Base-by-base conservation (phyloP, 2,113 vertebrate species). In the Colinus virginianus region DNA sequence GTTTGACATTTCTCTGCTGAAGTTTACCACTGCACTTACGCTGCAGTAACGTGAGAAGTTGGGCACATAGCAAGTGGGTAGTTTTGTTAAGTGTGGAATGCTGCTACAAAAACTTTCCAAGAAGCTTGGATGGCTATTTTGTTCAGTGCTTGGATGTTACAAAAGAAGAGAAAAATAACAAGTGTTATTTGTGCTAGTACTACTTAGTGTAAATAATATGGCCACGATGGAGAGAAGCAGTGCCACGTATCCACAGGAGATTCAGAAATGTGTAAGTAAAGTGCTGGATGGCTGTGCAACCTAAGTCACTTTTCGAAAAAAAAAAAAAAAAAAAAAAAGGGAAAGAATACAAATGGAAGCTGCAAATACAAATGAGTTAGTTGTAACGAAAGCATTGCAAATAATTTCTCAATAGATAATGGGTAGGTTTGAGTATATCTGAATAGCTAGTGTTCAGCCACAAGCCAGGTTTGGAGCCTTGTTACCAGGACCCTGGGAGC, bases 81-180 rank as follows among this genome's bases (percentile, higher is more conserved):
- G 14, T 11, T 84, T 95, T 90, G 34, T 80, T 40, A 84, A 84
- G 79, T 72, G 53, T 45, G 62, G 80, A 82, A 77, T 63, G 30
- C 45, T 90, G 23, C 56, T 67, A 63, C 90, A 58, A 42, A 58
- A 74, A 42, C 32, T 88, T 69, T 84, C 66, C 64, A 75, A 58
- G 19, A 8, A 69, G 43, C 32, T 78, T 86, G 32, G 16, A 20
- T 56, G 45, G 20, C 85, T 90, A 43, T 40, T 92, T 85, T 81
- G 19, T 43, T 76, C 40, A 69, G 4, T 71, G 34, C 58, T 90
- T 87, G 87, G 68, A 84, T 87, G 88, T 51, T 36, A 70, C 1
- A 20, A 42, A 88, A 48, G 38, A 84, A 87, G 4, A 83, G 43
- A 66, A 90, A 64, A 90, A 45, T 22, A 84, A 22, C 46, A 77